Base-by-base conservation (phyloP, 2,888 invertebrate species). In the Augiades crinisus region DNA sequence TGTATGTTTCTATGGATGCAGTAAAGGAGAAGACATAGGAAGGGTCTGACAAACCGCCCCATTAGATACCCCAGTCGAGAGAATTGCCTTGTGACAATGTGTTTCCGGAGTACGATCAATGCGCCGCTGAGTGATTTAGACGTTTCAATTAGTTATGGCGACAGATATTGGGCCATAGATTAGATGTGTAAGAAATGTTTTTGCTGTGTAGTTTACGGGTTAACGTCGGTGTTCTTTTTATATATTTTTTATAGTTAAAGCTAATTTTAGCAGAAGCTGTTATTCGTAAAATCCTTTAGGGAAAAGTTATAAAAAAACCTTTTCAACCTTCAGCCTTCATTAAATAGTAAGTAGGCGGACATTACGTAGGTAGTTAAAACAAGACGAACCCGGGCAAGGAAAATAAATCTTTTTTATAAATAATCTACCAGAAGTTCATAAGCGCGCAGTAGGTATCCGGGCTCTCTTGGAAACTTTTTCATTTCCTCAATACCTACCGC, bases 401-500 rank as follows among this genome's bases (percentile, higher is more conserved):
- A 27, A 27, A 27, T 10, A 10, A 27, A 27, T 27, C 27, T 27
- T 10, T 27, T 10, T 8, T 27, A 38, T 8, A 24, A 21, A 12
- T 5, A n/a, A 45, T 5, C 22, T 30, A 36, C 30, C 33, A 40
- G 16, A 33, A 40, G 33, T 41, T 41, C 33, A 49, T 34, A 49
- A 41, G 24, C 34, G 17, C 21, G 22, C 24, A 16, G 27, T 24
- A 37, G 27, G 16, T 34, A 17, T 33, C 10, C 8, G 21, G 22
- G 21, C 19, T 34, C 33, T 14, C 19, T 47, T 44, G 8, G 36
- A 44, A 53, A 47, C 43, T 38, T 53, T 47, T 47, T 47, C 37
- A 38, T 47, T 47, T 53, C 43, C 31, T 34, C 34, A 47, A 38
- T 50, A 50, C 50, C 43, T 36, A 24, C 41, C 34, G 49, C 24